A percentile compares a stretch with the other conserved stretches of the same genome.
phyloP scores from a whole-genome alignment of 2,888 invertebrate genomes.

The Agonopterix subpropinquella region DNA sequence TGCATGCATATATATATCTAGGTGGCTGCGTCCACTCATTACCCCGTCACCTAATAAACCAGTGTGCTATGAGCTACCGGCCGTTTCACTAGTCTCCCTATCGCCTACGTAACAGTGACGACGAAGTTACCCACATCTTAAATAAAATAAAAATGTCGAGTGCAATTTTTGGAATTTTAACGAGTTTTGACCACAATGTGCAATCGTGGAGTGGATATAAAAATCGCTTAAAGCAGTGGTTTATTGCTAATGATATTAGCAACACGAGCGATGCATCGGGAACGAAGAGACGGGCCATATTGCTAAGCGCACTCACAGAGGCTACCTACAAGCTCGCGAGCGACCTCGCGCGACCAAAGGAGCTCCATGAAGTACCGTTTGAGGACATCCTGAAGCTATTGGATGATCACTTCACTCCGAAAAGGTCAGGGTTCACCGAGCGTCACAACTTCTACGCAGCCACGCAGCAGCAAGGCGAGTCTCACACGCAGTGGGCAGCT shows the following conservation, averaged over 20 bases:
- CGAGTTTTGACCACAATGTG: constrained; percentile 6
- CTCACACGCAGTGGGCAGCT: constrained; percentile 17
- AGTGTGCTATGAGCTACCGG: neutral
- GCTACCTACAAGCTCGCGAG: constrained; percentile 14
- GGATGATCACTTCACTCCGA: constrained; percentile 22
- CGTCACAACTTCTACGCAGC: constrained; percentile 22
- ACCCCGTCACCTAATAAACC: neutral
- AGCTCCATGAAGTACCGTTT: constrained; percentile 9
- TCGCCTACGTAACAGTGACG: constrained; percentile 2
- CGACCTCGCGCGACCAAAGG: constrained; percentile 12
- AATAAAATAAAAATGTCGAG: constrained; percentile 1
- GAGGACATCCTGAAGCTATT: constrained; percentile 13
- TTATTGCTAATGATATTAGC: constrained; percentile 11
- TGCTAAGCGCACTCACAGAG: constrained; percentile 15
- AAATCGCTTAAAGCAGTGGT: constrained; percentile 11
- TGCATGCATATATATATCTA: neutral
- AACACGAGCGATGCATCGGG: constrained; percentile 3
- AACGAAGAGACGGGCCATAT: constrained; percentile 11
- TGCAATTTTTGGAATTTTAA: constrained; percentile 8
- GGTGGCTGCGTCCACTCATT: neutral
- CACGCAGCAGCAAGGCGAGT: constrained; percentile 15
- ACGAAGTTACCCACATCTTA: constrained; percentile 1
- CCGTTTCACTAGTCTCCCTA: neutral
- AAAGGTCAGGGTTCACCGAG: constrained; percentile 20
- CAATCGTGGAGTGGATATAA: constrained; percentile 10